Conservation (phyloP, 1,140 invertebrate genomes). For the Aphidius ervi region DNA sequence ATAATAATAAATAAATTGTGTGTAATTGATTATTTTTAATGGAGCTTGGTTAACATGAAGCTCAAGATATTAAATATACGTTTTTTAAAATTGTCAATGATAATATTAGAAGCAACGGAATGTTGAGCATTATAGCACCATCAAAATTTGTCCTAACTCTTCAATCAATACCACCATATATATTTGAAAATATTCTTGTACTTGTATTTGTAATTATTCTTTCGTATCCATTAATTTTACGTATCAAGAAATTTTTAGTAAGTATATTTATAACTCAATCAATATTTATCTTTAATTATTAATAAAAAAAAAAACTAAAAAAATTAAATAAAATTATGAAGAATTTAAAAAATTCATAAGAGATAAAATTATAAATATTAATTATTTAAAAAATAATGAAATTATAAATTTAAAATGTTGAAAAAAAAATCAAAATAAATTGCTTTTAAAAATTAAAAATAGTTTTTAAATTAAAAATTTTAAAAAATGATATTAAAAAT, state of each 20-base stretch:
- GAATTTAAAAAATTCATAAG: background rate
- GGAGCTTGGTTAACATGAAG: conserved; percentile 24
- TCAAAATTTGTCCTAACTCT: conserved; percentile 38
- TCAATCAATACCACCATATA: conserved; percentile 35
- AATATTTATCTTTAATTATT: background rate
- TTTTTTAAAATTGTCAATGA: conserved; percentile 23
- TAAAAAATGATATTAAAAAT: no score
- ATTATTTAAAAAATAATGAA: no score
- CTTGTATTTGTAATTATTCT: conserved; percentile 37
- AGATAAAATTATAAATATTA: no score
- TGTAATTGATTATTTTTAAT: no score
- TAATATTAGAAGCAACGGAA: conserved; percentile 30
- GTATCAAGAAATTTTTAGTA: conserved; percentile 37
- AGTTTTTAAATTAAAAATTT: no score
- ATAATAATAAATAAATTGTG: no score
- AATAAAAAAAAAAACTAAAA: no score
- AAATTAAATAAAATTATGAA: background rate
- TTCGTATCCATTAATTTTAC: conserved; percentile 38
- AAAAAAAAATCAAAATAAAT: no score
- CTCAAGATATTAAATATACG: conserved; percentile 5
- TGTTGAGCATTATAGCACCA: conserved; percentile 36
- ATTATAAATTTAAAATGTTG: no score
- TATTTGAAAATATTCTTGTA: conserved; percentile 38
- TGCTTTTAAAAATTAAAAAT: no score
- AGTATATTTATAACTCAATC: conserved; percentile 24